These are phyloP conservation scores for Chironomus striatipennis DNA, from an alignment of 1,140 invertebrate species.

Conservation along the genomic window DNA sequence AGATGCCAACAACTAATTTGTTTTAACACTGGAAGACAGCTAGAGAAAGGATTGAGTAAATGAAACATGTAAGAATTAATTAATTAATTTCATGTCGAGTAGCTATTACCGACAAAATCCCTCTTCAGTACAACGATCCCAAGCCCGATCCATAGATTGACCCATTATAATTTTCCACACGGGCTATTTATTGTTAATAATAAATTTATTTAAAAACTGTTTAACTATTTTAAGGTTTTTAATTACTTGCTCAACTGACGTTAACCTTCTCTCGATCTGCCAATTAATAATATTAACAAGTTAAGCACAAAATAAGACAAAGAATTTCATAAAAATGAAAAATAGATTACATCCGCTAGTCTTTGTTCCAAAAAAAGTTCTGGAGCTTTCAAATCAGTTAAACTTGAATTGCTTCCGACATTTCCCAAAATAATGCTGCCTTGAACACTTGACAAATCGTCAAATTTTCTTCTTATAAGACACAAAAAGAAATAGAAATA, in stretches of 20 bases:
- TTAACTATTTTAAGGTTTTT: too few species aligned
- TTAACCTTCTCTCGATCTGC: slow-evolving; percentile 54
- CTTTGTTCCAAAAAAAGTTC: background rate
- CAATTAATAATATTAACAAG: background rate
- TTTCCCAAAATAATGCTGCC: background rate
- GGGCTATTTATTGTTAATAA: slow-evolving; percentile 47
- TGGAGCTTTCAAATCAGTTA: background rate
- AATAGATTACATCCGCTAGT: background rate
- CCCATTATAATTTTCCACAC: slow-evolving; percentile 53
- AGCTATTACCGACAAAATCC: slow-evolving; percentile 47
- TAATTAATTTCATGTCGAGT: background rate
- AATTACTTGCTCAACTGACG: slow-evolving; percentile 52
- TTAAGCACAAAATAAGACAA: background rate
- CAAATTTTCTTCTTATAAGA: too few species aligned
- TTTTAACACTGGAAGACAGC: background rate
- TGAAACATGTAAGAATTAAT: background rate
- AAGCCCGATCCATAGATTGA: slow-evolving; percentile 47
- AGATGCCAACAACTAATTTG: slow-evolving; percentile 20
- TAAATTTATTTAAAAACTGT: too few species aligned
- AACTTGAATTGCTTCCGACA: background rate
- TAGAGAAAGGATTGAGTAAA: background rate
- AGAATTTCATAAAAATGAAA: background rate
- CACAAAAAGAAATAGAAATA: too few species aligned
- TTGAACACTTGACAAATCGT: background rate
- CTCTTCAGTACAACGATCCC: slow-evolving; percentile 61